Base-by-base conservation (phyloP, 2,888 invertebrate species). In the Dolichomitus sp. region DNA sequence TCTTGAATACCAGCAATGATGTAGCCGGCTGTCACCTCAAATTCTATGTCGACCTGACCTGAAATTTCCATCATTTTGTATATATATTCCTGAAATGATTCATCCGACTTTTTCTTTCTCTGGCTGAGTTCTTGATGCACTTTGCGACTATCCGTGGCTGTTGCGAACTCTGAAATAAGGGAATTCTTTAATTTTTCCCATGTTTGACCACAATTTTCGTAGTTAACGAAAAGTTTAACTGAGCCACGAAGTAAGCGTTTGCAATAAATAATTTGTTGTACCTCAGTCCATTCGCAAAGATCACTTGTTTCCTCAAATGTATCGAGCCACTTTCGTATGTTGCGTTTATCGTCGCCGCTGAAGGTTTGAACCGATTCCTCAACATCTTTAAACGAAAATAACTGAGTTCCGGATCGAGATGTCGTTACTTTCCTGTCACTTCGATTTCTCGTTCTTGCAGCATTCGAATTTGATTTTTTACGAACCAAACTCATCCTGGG, bases 211-310 rank as follows among this genome's bases (percentile, higher is more conserved):
- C 77, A 59, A 23, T 45, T 19, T 66, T 84, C 82, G 2, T 68
- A 79, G 2, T 50, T 42, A 14, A 87, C 73, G 14, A 73, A 86
- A 4, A 69, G 54, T 50, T 80, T 87, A 0, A 85, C 86, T 0
- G 86, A 86, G 0, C 85, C 84, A 12, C 70, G 65, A 9, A 86
- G 23, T 81, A 87, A 73, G 0, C 83, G 50, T 42, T 84, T 85
- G 1, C 77, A 84, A 14, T 84, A 87, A 1, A 84, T 77, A 5
- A 84, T 11, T 37, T 66, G 84, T 52, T 86, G 85, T 1, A 85
- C 11, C 4, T 84, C 69, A 14, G 74, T 61, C 85, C 84, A 87
- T 1, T 48, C 14, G 5, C 81, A 68, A 9, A 87, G 57, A 6
- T 37, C 61, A 23, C 72, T 75, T 33, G 70, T 78, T n/a, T 82